Evolutionary conservation across 1,140 invertebrate genomes (phyloP), one percentile per base, ranked within the genome.

Genomic region (Drosophila nebulosa): DNA sequence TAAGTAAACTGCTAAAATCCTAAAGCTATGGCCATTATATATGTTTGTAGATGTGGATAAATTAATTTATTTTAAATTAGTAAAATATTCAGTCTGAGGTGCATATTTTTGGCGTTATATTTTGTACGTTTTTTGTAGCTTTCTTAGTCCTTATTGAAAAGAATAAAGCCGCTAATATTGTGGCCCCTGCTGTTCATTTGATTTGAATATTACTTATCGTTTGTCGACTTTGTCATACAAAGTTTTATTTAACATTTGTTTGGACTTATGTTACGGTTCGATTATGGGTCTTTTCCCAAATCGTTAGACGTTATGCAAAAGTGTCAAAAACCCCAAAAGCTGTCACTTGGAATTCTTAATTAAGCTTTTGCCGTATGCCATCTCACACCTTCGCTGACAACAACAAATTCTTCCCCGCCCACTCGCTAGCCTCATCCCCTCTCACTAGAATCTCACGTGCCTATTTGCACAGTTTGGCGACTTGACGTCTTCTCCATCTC

Each of bases 381-480:
- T 39, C 10, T 35, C n/a, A 22, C 21, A 42, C 57, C 18, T 26
- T 50, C 64, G 53, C 69, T 53, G 52, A 46, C 21, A 30, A 53
- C 16, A 35, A 50, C 61, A 32, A 26, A 12, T 21, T 74, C 46
- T 52, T 42, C 64, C 79, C 39, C 55, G 39, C 64, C 67, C 32
- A 56, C 36, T 69, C 27, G 24, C 32, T 35, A 69, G 64, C 30
- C 9, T 32, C 30, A 12, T 12, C 4, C 12, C 16, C 16, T 42
- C 39, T 42, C 16, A 46, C 7, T 7, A 18, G 6, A 46, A 18
- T 50, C 73, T 85, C 76, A 84, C 80, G 80, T 85, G 81, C 69
- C 61, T 74, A 74, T 85, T 86, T 85, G 64, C 69, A 71, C 77
- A 80, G 78, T 77, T 79, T 84, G 79, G 51, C 55, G 50, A 27